Base-by-base conservation (phyloP, 2,113 vertebrate genomes). In the Thamnophis sirtalis region DNA sequence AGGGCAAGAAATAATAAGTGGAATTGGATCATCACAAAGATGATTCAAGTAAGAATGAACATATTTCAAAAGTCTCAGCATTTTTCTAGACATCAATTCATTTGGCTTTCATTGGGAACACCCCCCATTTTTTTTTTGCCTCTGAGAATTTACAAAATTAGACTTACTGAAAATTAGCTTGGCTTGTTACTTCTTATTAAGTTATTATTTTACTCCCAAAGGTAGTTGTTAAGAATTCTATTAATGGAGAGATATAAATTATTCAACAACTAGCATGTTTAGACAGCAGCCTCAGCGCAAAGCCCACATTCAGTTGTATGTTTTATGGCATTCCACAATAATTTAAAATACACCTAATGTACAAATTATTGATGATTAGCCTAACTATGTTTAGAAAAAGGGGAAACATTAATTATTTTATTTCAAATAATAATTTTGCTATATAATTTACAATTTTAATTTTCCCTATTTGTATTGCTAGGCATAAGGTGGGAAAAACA, bases 151-250 rank as follows among this genome's bases (percentile, higher is more conserved):
- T 94, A 91, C 58, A 93, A 94, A 92, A 95, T 94, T 91, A 96
- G 33, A 92, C 11, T 95, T 91, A 94, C 43, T 90, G 63, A 95
- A 96, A 93, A 93, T 91, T 91, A 95, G 53, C 49, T 95, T 96
- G 89, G 17, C 90, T 94, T 96, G 92, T 96, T 95, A 94, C 89
- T 96, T 89, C 50, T 94, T 95, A 4, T 96, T 96, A 95, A 96
- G 58, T 90, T 91, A 93, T 96, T 95, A 95, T 80, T 96, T 92
- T 73, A 94, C 28, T 94, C 91, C 86, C 94, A 92, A 94, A 94
- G 24, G 88, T 94, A 93, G 91, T 93, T 93, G 55, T 91, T 93
- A 95, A 68, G 55, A 96, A 96, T 92, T 85, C 10, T 68, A 94
- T 94, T 94, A 96, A 92, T 38, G 84, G 48, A 50, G 33, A 87